phyloP scores from a whole-genome alignment of 2,797 vertebrate species.

The Avahi laniger region DNA sequence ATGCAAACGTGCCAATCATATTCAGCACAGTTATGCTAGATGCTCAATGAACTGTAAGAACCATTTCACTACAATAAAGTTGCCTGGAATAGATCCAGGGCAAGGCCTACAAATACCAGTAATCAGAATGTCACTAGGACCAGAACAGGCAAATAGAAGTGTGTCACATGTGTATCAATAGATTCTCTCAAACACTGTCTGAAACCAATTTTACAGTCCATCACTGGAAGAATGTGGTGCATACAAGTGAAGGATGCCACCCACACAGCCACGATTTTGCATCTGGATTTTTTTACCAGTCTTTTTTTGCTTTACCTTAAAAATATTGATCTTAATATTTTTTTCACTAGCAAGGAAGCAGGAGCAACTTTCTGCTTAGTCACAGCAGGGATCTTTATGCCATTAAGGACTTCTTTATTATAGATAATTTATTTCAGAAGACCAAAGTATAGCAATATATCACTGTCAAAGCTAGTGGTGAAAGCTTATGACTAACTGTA shows the following conservation, averaged over 20 bases:
- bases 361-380: conserved; percentile 53
- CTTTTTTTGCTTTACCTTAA: conserved; percentile 43
- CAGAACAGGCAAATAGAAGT: conserved; percentile 84
- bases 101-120: conserved; percentile 77
- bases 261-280: conserved; percentile 55
- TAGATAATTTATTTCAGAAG: conserved; percentile 59
- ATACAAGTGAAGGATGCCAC: conserved; percentile 38
- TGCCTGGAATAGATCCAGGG: conserved; percentile 82
- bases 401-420: conserved; percentile 76
- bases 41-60: conserved; percentile 90
- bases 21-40: conserved; percentile 86
- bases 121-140: conserved; percentile 80
- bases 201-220: conserved; percentile 63
- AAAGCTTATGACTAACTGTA: conserved; percentile 56
- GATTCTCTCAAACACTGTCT: conserved; percentile 84
- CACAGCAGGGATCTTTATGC: conserved; percentile 52
- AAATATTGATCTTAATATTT: conserved; percentile 38
- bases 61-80: conserved; percentile 89
- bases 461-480: conserved; percentile 54
- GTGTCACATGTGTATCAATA: conserved; percentile 83
- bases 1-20: conserved; percentile 82
- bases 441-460: conserved; percentile 51
- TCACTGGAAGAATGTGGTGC: conserved; percentile 46
- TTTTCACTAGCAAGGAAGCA: conserved; percentile 9
- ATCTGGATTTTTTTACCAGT: conserved; percentile 12